phyloP scores from a whole-genome alignment of 2,888 invertebrate species.

The Dasysyrphus albostriatus region DNA sequence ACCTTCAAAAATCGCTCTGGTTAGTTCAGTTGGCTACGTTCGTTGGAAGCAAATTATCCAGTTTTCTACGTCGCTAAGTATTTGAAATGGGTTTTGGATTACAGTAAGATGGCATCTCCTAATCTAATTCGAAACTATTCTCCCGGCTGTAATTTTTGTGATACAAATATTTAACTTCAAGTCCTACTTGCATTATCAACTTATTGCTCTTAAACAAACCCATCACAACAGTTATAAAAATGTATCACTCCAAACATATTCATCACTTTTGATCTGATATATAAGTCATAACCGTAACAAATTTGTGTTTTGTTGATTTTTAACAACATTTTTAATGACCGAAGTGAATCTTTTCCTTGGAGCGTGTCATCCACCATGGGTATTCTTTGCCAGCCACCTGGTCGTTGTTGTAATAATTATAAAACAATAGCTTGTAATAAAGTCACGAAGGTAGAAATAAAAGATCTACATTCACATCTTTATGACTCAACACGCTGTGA shows the following conservation, averaged over 20 bases:
- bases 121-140: no score
- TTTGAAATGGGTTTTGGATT: no score
- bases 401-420: conserved; percentile 28
- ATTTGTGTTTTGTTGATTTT: conserved; percentile 13
- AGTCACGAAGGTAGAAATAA: conserved; percentile 2
- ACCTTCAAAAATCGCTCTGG: no score
- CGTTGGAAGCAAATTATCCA: no score
- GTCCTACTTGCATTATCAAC: no score
- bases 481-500: conserved; percentile 57
- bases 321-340: conserved; percentile 48
- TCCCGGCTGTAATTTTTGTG: no score
- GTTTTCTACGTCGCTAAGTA: no score
- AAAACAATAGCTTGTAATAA: conserved; percentile 30
- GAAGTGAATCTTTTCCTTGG: conserved; percentile 2
- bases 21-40: no score
- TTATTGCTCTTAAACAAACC: no score
- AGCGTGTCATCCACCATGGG: conserved; percentile 63
- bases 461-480: conserved; percentile 64
- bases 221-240: no score
- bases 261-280: neutral
- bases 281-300: conserved; percentile 20
- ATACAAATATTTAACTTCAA: no score
- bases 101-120: no score
- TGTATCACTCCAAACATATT: conserved; percentile 9
- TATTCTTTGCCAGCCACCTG: neutral